These are phyloP conservation scores for Hestina assimilis DNA, from an alignment of 1,140 invertebrate genomes.

Conservation along the genomic window DNA sequence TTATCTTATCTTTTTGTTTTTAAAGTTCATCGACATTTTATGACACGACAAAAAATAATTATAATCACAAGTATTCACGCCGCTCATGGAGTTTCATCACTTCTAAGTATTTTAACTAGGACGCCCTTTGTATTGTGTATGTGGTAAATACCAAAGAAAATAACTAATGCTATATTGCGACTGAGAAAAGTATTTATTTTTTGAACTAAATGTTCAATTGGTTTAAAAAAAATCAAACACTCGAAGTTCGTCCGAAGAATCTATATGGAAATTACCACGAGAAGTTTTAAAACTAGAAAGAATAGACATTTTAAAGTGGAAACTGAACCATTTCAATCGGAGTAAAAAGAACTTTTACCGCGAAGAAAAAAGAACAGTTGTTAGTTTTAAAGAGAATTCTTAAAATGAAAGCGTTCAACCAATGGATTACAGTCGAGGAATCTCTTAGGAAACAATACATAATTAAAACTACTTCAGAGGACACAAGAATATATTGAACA, in stretches of 20 bases:
- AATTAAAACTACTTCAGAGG: not conserved
- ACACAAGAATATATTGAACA: not conserved
- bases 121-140: too few species aligned
- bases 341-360: conserved; percentile 17
- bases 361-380: conserved; percentile 8
- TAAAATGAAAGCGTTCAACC: conserved; percentile 6
- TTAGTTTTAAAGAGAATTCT: conserved; percentile 17
- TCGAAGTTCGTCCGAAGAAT: conserved; percentile 1
- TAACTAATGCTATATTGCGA: too few species aligned
- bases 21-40: too few species aligned
- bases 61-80: too few species aligned
- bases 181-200: too few species aligned
- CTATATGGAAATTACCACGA: conserved; percentile 21
- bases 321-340: conserved; percentile 26
- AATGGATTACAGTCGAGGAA: conserved; percentile 1
- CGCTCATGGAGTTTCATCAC: too few species aligned
- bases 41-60: too few species aligned
- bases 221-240: not conserved
- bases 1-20: too few species aligned
- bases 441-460: not conserved
- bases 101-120: too few species aligned
- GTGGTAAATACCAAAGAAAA: too few species aligned
- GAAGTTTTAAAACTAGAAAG: conserved; percentile 17
- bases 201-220: too few species aligned
- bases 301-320: conserved; percentile 22